A percentile compares a stretch with the other conserved stretches of the same genome.
These are phyloP conservation scores for Lasiommata megera DNA, from an alignment of 2,888 invertebrate genomes.

Conservation along the genomic window DNA sequence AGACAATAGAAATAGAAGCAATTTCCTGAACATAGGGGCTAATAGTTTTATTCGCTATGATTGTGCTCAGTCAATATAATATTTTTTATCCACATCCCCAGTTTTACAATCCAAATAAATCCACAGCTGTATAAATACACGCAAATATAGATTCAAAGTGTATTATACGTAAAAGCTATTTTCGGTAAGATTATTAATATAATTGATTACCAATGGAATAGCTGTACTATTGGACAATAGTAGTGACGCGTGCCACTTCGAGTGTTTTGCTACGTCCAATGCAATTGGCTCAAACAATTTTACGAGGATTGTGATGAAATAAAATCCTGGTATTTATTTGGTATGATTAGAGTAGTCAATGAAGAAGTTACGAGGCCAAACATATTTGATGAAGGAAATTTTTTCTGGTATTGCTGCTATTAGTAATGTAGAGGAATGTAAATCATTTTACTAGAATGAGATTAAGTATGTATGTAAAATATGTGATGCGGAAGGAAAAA, in stretches of 20 bases:
- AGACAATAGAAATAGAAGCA: slow-evolving; percentile 37
- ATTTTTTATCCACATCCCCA: slow-evolving; percentile 51
- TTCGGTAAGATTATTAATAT: neutral
- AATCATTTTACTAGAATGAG: no score
- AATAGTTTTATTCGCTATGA: slow-evolving; percentile 65
- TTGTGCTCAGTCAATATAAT: slow-evolving; percentile 64
- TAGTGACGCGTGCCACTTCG: slow-evolving; percentile 65
- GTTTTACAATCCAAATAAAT: neutral
- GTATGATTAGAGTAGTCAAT: neutral
- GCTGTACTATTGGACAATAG: slow-evolving; percentile 36
- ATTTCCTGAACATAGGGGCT: slow-evolving; percentile 49
- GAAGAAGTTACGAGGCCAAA: neutral
- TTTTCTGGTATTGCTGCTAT: no score
- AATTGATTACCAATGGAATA: slow-evolving; percentile 1
- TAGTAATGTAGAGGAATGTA: no score
- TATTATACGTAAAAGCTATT: neutral
- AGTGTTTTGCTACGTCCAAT: slow-evolving; percentile 61
- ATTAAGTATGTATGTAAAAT: no score
- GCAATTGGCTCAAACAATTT: slow-evolving; percentile 31
- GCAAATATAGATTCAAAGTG: neutral
- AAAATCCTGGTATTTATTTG: slow-evolving; percentile 16
- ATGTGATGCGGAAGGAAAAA: no score
- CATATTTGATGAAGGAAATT: no score
- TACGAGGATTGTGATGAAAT: slow-evolving; percentile 14
- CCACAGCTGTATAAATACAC: neutral